phyloP scores from a whole-genome alignment of 2,888 invertebrate genomes.

The Criorhina ranunculi region DNA sequence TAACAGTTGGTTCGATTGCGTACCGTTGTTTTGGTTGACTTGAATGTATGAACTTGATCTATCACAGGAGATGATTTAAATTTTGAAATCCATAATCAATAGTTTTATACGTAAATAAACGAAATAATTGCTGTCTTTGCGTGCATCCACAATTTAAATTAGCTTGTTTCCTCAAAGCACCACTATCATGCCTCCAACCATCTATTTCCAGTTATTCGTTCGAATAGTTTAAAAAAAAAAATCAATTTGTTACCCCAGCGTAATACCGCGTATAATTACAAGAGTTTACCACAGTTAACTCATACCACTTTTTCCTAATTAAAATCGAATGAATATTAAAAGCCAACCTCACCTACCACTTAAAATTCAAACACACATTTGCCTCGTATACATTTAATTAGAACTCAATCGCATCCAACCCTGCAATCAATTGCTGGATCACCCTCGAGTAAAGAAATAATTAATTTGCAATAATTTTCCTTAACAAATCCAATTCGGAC shows the following conservation, averaged over 20 bases:
- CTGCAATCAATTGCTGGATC: slow-evolving; percentile 45
- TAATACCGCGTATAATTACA: slow-evolving; percentile 38
- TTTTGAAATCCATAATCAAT: no score
- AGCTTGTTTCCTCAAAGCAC: not conserved
- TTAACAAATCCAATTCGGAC: slow-evolving; percentile 37
- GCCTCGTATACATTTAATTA: slow-evolving; percentile 16
- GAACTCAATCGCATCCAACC: slow-evolving; percentile 28
- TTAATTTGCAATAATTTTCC: slow-evolving; percentile 57
- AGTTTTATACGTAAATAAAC: no score
- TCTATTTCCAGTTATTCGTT: not conserved
- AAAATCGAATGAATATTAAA: slow-evolving; percentile 66
- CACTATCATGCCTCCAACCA: not conserved
- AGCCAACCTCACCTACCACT: slow-evolving; percentile 57
- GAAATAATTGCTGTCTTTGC: no score
- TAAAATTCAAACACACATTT: slow-evolving; percentile 47
- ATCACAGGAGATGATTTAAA: no score
- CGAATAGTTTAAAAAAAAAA: slow-evolving; percentile 39
- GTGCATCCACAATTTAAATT: no score
- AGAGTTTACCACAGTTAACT: slow-evolving; percentile 43
- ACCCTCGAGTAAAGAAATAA: slow-evolving; percentile 62
- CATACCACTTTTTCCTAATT: slow-evolving; percentile 59
- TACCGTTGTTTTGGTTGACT: no score
- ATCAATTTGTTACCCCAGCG: slow-evolving; percentile 30
- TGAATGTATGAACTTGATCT: no score
- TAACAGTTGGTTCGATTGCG: no score